A percentile compares a stretch with the other conserved stretches of the same genome.
Conservation (phyloP, 2,113 vertebrate species). For the Heteronetta atricapilla region DNA sequence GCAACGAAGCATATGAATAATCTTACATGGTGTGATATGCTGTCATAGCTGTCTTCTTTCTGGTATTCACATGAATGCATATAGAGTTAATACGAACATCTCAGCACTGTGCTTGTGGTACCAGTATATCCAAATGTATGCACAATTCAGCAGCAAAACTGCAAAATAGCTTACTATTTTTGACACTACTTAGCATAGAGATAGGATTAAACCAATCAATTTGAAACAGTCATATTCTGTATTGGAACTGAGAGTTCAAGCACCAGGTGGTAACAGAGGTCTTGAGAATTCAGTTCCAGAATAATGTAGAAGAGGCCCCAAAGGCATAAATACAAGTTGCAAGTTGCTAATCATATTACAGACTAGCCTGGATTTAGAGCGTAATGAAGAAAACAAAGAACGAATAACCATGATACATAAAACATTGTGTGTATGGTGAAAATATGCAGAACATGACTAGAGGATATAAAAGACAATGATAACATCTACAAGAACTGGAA, state of each 20-base stretch:
- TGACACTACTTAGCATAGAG: not conserved
- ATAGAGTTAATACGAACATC: not conserved
- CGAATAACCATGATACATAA: not conserved
- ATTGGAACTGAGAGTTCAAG: not conserved
- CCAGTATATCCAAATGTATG: not conserved
- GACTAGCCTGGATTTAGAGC: not conserved
- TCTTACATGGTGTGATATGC: not conserved
- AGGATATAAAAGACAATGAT: not conserved
- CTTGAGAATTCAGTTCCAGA: not conserved
- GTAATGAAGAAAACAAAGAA: not conserved
- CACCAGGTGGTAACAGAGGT: not conserved
- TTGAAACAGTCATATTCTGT: not conserved
- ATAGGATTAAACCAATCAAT: not conserved
- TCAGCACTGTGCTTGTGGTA: not conserved
- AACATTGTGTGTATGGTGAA: not conserved
- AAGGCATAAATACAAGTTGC: not conserved
- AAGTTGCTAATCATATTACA: not conserved
- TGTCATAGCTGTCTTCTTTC: not conserved
- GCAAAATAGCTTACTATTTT: not conserved
- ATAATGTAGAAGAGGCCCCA: not conserved
- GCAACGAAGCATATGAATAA: not conserved
- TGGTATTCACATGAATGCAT: not conserved
- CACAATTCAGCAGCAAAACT: not conserved
- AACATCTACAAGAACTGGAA: not conserved
- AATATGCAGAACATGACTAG: not conserved